Conservation (phyloP, 2,113 vertebrate genomes). For the Dendropsophus ebraccatus region DNA sequence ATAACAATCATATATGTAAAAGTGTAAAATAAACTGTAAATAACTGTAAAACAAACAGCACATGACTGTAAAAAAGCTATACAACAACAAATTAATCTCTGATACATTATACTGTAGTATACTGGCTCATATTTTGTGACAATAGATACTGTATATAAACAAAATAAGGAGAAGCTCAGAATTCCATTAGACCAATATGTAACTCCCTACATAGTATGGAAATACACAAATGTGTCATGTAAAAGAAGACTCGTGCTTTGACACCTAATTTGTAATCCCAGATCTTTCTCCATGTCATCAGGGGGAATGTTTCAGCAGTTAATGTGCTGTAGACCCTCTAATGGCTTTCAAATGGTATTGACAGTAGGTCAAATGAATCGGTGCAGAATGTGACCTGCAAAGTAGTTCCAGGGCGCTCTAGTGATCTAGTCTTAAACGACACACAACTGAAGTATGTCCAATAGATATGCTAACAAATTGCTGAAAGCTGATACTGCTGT, state of each 20-base stretch:
- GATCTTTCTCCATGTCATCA: slow-evolving; percentile 44
- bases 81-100: too few relatives aligned
- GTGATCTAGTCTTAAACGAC: slow-evolving; percentile 26
- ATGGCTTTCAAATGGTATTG: slow-evolving; percentile 54
- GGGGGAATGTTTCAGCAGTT: slow-evolving; percentile 42
- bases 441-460: slow-evolving; percentile 10
- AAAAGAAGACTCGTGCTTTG: slow-evolving; percentile 17
- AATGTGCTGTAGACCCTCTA: slow-evolving; percentile 43
- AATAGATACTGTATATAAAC: too few relatives aligned
- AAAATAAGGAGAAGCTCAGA: neutral
- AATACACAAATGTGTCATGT: neutral
- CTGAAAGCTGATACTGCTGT: slow-evolving; percentile 32
- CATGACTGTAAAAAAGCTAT: too few relatives aligned
- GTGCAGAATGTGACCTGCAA: slow-evolving; percentile 48
- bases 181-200: neutral
- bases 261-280: slow-evolving; percentile 44
- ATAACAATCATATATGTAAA: too few relatives aligned
- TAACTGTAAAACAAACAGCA: too few relatives aligned
- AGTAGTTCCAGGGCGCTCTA: neutral
- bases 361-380: slow-evolving; percentile 53
- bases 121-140: neutral
- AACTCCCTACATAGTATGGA: neutral
- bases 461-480: slow-evolving; percentile 22
- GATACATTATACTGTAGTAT: neutral
- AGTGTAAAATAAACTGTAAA: too few relatives aligned